A percentile compares a stretch with the other conserved stretches of the same genome.
These are phyloP conservation scores for Leucoraja ocellata DNA, from an alignment of 2,797 vertebrate species.

Conservation along the genomic window DNA sequence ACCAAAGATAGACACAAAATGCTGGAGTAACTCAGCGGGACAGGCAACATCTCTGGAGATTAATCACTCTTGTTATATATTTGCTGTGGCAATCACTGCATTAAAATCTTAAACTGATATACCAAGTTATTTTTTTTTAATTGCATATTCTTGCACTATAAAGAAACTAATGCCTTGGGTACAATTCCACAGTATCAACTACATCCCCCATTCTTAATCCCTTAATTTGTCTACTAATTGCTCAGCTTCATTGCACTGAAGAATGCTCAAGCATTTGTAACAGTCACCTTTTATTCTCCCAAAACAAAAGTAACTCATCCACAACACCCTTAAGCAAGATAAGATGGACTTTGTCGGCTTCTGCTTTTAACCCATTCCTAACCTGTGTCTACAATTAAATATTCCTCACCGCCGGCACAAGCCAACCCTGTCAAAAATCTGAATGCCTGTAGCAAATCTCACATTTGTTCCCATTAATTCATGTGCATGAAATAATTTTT, in stretches of 20 bases:
- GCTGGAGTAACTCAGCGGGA: too few relatives aligned
- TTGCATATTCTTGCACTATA: too few relatives aligned
- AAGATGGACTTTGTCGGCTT: not conserved
- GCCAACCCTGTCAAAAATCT: not conserved
- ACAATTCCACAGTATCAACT: not conserved
- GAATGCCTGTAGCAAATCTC: too few relatives aligned
- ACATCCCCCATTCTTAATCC: not conserved
- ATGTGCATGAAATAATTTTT: too few relatives aligned
- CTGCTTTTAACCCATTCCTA: not conserved
- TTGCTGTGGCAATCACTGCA: not conserved
- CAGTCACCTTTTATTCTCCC: not conserved
- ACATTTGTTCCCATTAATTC: too few relatives aligned
- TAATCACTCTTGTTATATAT: not conserved
- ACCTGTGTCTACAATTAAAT: not conserved
- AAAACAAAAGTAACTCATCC: slow-evolving; percentile 13
- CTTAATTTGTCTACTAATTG: not conserved
- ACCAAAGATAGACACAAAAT: too few relatives aligned
- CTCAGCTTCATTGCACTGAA: not conserved
- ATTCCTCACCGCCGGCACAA: too few relatives aligned
- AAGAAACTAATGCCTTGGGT: not conserved
- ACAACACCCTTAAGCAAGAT: not conserved
- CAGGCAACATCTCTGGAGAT: too few relatives aligned
- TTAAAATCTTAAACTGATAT: not conserved
- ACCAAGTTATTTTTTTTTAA: not conserved
- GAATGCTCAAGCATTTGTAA: not conserved